These are phyloP conservation scores for Chouioia cunea DNA, from an alignment of 2,888 invertebrate species.

Conservation along the genomic window DNA sequence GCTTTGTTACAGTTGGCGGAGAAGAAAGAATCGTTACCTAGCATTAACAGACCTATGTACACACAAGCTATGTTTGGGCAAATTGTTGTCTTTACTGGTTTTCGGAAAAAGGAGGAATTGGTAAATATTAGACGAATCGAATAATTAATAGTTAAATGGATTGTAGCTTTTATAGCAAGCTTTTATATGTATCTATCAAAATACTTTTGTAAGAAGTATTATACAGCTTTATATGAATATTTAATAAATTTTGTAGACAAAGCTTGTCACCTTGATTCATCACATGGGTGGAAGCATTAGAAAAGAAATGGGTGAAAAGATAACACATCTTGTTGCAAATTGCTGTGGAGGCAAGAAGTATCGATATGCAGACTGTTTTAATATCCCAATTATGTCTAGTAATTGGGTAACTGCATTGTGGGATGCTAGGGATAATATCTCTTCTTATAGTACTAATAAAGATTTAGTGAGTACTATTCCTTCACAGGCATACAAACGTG, in stretches of 20 bases:
- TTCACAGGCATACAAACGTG: constrained; percentile 21
- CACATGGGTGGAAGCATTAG: constrained; percentile 97
- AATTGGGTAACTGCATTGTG: constrained; percentile 92
- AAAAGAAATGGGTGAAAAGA: constrained; percentile 88
- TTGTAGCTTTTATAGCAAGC: no score
- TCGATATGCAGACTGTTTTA: constrained; percentile 91
- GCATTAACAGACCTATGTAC: constrained; percentile 85
- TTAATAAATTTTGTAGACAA: constrained; percentile 73
- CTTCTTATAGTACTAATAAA: constrained; percentile 80
- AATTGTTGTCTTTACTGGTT: constrained; percentile 92
- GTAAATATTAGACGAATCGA: constrained; percentile 70
- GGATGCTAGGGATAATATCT: constrained; percentile 80
- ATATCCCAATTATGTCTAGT: constrained; percentile 88
- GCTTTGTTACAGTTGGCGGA: constrained; percentile 82
- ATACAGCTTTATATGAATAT: constrained; percentile 20
- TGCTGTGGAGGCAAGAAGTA: constrained; percentile 93
- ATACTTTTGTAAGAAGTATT: no score
- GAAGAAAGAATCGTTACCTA: constrained; percentile 79
- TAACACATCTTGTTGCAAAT: constrained; percentile 94
- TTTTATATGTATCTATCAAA: no score
- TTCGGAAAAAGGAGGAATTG: constrained; percentile 89
- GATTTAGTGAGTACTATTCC: constrained; percentile 72
- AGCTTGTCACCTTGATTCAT: constrained; percentile 90
- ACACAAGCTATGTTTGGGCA: constrained; percentile 90
- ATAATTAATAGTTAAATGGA: no score